Base-by-base conservation (phyloP, 2,888 invertebrate species). In the Schrankia costaestrigalis region DNA sequence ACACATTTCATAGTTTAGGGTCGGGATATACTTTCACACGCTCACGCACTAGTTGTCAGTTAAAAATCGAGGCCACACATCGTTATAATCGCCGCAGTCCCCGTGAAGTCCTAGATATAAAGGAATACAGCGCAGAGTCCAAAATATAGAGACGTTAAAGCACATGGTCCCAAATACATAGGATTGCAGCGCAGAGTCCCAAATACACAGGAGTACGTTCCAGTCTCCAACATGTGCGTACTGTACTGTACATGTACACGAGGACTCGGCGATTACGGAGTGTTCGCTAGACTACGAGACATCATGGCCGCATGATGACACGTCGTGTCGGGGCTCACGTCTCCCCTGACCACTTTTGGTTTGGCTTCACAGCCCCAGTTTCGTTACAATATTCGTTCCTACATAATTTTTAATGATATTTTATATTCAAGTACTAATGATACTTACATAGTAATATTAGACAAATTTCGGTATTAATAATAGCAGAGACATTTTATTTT, bases 231-330 rank as follows among this genome's bases (percentile, higher is more conserved):
- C n/a, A n/a, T n/a, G n/a, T n/a, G n/a, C n/a, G n/a, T n/a, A n/a
- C n/a, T n/a, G n/a, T n/a, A n/a, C n/a, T 23, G 15, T 28, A 19
- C 9, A 28, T 35, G 28, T 26, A 22, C 31, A 13, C 59, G 67
- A 52, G 70, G 65, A 43, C 60, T 57, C 74, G 75, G 74, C 81
- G 78, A 72, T 70, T 68, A 63, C 59, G 54, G n/a, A 60, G 60
- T 45, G 62, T 51, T 60, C 53, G 63, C 71, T 78, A 75, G 66
- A 60, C 75, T 81, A 80, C 46, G 74, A 69, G 66, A 75, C 84
- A 84, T 68, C 86, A 86, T 86, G 86, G 86, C 86, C 86, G 86
- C 86, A 86, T 86, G 86, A 80, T 86, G 85, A 49, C 78, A 79
- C 83, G n/a, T n/a, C n/a, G n/a, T n/a, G n/a, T n/a, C n/a, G n/a